Base-by-base conservation (phyloP, 2,113 vertebrate species). In the Mustela lutreola region DNA sequence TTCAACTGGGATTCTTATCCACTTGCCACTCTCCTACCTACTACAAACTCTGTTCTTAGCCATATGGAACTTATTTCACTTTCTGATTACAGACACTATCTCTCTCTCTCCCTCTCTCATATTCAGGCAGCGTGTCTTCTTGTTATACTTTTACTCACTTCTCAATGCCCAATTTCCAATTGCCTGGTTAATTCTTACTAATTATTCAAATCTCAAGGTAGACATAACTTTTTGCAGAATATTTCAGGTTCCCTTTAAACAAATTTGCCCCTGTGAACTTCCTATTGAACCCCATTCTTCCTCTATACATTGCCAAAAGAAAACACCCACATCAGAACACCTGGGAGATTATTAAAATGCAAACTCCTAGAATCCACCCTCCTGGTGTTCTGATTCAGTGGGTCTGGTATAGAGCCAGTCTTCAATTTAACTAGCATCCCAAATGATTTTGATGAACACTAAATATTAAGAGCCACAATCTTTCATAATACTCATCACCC, bases 11-110 rank as follows among this genome's bases (percentile, higher is more conserved):
- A 2, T 7, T 89, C 26, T 93, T 62, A 90, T 53, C 10, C 22
- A 71, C 18, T 53, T 70, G 16, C 28, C 26, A 86, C 45, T 31
- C 19, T 33, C 18, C 31, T 81, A 21, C 19, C 42, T 16, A 82
- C 48, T 33, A 95, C 78, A 93, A 95, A 87, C 14, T 92, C 22
- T 89, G 56, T 45, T 89, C 3, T 94, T 67, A 96, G 18, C 78
- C 19, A 60, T 92, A 80, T 31, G 92, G 39, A 76, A 67, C 7
- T 85, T 94, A 10, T 89, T 92, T 96, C 18, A 79, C n/a, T 93
- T 89, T 15, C 56, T 81, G 26, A 85, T 56, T 36, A 3, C 28
- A 81, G 53, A 18, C 63, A 19, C 28, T 63, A 5, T 63, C 26
- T 65, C 63, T 65, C 63, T 31, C 63, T 12, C 26, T 80, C 21